phyloP scores from a whole-genome alignment of 2,888 invertebrate species.

The Acleris cristana region DNA sequence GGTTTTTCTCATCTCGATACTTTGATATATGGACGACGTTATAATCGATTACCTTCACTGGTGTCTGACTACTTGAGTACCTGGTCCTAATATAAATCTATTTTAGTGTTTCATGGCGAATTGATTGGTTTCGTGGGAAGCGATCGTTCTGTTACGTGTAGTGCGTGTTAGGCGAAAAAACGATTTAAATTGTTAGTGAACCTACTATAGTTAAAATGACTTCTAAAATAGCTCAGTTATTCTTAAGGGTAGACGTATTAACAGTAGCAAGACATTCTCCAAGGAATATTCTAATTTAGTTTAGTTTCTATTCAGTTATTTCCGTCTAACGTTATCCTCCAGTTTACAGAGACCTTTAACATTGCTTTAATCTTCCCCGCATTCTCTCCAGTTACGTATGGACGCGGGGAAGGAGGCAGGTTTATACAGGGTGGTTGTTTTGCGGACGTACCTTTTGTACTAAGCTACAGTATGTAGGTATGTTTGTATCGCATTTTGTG shows the following conservation, averaged over 20 bases:
- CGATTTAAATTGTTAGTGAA: too few species aligned
- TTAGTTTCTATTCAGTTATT: constrained; percentile 73
- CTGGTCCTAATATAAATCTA: constrained; percentile 21
- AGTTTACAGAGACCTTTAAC: constrained; percentile 55
- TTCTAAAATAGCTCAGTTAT: constrained; percentile 17
- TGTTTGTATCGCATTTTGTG: constrained; percentile 67
- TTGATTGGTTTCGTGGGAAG: constrained; percentile 7
- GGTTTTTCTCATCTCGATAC: constrained; percentile 58
- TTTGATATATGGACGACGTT: constrained; percentile 60
- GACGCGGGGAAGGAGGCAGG: constrained; percentile 46
- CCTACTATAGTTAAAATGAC: too few species aligned
- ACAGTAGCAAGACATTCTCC: constrained; percentile 64
- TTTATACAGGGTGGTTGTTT: constrained; percentile 61
- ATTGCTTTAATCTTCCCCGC: constrained; percentile 46
- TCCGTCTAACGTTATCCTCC: constrained; percentile 65
- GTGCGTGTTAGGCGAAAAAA: too few species aligned
- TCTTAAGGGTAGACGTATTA: constrained; percentile 50
- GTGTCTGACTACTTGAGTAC: constrained; percentile 17
- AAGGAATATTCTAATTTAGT: constrained; percentile 77
- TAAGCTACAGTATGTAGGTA: constrained; percentile 37
- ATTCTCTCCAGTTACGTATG: constrained; percentile 43
- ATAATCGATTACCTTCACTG: constrained; percentile 54
- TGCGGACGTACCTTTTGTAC: constrained; percentile 45
- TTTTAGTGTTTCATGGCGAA: constrained; percentile 18
- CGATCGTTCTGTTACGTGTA: background rate